phyloP scores from a whole-genome alignment of 2,888 invertebrate genomes.

The Morpho achilles region DNA sequence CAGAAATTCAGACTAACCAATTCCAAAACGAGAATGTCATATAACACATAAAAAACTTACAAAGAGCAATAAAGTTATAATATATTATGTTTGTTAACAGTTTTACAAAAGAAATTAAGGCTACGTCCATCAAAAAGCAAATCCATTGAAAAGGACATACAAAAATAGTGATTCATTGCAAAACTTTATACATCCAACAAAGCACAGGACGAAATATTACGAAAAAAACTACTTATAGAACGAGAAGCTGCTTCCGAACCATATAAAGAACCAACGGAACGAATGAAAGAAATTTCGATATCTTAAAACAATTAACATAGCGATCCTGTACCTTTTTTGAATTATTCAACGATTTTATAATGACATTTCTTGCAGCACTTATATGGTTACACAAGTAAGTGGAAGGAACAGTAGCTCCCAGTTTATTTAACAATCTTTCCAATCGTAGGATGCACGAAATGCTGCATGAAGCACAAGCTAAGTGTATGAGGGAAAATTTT shows the following conservation, averaged over 20 bases:
- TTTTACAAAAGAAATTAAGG: too few species aligned
- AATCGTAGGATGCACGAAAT: background rate
- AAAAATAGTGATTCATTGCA: conserved; percentile 2
- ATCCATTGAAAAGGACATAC: too few species aligned
- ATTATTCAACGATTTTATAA: conserved; percentile 21
- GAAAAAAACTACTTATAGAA: conserved; percentile 8
- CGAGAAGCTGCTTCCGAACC: conserved; percentile 3
- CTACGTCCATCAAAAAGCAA: too few species aligned
- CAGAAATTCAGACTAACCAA: too few species aligned
- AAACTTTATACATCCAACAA: conserved; percentile 12
- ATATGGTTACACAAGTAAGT: conserved; percentile 12
- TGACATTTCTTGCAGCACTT: conserved; percentile 7
- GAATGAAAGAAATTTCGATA: conserved; percentile 21
- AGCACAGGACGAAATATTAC: conserved; percentile 10
- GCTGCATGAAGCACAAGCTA: conserved; percentile 1
- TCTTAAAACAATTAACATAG: conserved; percentile 28
- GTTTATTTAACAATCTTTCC: conserved; percentile 11
- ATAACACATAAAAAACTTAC: too few species aligned
- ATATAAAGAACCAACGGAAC: conserved; percentile 6
- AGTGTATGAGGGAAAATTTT: conserved; percentile 3
- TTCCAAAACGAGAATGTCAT: too few species aligned
- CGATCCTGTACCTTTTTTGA: conserved; percentile 20
- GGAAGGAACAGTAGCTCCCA: conserved; percentile 7
- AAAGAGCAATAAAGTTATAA: too few species aligned
- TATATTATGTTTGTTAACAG: too few species aligned